phyloP scores from a whole-genome alignment of 2,888 invertebrate genomes.

The Parnassius smintheus region DNA sequence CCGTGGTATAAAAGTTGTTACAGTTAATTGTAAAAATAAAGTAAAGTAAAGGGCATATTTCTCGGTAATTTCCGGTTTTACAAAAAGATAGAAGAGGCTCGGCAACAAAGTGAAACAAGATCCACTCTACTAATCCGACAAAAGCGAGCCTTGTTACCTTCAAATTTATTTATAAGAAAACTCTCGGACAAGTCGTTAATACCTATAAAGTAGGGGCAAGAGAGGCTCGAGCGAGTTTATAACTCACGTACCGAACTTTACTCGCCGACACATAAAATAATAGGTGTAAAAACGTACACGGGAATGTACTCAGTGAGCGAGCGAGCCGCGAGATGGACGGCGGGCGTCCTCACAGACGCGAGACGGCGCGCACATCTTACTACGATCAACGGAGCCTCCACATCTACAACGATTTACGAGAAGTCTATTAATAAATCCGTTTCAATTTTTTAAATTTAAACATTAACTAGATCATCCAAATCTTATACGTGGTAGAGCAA shows the following conservation, averaged over 20 bases:
- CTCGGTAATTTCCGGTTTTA: conserved; percentile 66
- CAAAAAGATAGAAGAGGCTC: conserved; percentile 71
- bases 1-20: background rate
- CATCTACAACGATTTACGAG: conserved; percentile 30
- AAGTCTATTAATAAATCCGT: conserved; percentile 4
- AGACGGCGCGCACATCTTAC: conserved; percentile 33
- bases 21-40: conserved; percentile 32
- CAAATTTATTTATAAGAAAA: conserved; percentile 82
- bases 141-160: conserved; percentile 82
- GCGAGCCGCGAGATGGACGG: conserved; percentile 75
- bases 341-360: conserved; percentile 27
- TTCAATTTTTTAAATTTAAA: background rate
- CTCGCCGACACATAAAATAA: conserved; percentile 82
- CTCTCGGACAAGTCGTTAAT: conserved; percentile 82
- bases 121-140: conserved; percentile 81
- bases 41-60: conserved; percentile 47
- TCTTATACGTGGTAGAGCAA: background rate
- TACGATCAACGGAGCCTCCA: conserved; percentile 34
- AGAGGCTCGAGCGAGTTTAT: conserved; percentile 81
- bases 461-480: conserved; percentile 5
- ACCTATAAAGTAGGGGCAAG: conserved; percentile 82
- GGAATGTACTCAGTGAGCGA: conserved; percentile 80
- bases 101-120: conserved; percentile 81
- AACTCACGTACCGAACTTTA: conserved; percentile 82
- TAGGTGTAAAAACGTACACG: conserved; percentile 82